These are phyloP conservation scores for Pteromalus puparum DNA, from an alignment of 1,140 invertebrate genomes.

Conservation along the genomic window DNA sequence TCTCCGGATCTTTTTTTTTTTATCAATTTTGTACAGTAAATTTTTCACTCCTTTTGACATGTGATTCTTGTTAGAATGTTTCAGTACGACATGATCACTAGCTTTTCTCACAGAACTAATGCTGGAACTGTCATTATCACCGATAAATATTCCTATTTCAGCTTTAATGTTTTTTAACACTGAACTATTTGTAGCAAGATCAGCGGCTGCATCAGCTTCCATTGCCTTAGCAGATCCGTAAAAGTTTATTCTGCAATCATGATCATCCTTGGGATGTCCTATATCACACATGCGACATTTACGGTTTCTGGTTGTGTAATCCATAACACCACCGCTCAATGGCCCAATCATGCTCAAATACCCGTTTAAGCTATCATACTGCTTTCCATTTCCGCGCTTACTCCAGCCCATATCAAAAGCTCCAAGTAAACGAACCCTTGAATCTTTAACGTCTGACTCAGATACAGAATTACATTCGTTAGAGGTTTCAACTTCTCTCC, in stretches of 20 bases:
- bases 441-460: too few species aligned
- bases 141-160: constrained; percentile 25
- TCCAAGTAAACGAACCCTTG: too few species aligned
- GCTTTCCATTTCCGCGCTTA: too few species aligned
- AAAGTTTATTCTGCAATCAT: constrained; percentile 45
- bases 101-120: constrained; percentile 17
- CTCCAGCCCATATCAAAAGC: too few species aligned
- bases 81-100: constrained; percentile 30
- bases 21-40: constrained; percentile 30
- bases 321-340: too few species aligned
- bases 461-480: too few species aligned
- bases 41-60: constrained; percentile 3
- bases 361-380: too few species aligned
- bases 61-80: constrained; percentile 36
- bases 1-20: constrained; percentile 3
- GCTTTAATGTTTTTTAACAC: constrained; percentile 12
- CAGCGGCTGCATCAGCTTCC: constrained; percentile 31
- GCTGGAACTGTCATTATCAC: constrained; percentile 24
- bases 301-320: too few species aligned
- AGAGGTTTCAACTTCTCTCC: too few species aligned
- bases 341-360: too few species aligned
- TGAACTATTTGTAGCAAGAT: constrained; percentile 32
- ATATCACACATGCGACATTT: constrained; percentile 41
- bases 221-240: constrained; percentile 38
- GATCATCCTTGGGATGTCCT: constrained; percentile 23